Conservation (phyloP, 2,113 vertebrate species). For the Macrotis lagotis region DNA sequence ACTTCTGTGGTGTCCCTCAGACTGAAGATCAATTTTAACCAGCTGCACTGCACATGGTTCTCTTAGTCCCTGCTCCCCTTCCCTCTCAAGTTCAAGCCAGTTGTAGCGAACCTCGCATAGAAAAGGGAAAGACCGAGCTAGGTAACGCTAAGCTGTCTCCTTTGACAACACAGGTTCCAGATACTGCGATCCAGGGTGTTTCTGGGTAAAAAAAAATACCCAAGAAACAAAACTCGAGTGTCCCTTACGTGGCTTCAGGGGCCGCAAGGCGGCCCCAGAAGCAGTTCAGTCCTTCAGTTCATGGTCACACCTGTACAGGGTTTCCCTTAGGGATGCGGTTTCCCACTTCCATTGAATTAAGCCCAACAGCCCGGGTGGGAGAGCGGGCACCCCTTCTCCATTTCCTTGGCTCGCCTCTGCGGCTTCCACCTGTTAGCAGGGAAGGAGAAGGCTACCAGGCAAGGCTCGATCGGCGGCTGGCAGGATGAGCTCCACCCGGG, state of each 20-base stretch:
- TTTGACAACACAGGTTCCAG: not conserved
- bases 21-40: not conserved
- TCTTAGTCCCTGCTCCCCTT: not conserved
- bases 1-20: not conserved
- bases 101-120: not conserved
- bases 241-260: not conserved
- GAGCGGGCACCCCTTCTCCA: not conserved
- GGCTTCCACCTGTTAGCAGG: conserved; percentile 57
- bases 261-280: not conserved
- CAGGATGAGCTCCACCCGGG: not conserved
- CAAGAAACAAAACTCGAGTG: not conserved
- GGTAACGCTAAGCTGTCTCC: not conserved
- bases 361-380: not conserved
- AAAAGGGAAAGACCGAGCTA: not conserved
- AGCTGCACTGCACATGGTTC: not conserved
- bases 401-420: conserved; percentile 32
- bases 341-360: not conserved
- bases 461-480: not conserved
- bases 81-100: not conserved
- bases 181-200: not conserved
- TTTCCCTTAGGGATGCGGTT: not conserved
- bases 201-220: not conserved
- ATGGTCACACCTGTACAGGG: conserved; percentile 4
- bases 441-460: not conserved
- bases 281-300: not conserved